Conservation (phyloP, 1,140 invertebrate genomes). For the Magallana gigas region DNA sequence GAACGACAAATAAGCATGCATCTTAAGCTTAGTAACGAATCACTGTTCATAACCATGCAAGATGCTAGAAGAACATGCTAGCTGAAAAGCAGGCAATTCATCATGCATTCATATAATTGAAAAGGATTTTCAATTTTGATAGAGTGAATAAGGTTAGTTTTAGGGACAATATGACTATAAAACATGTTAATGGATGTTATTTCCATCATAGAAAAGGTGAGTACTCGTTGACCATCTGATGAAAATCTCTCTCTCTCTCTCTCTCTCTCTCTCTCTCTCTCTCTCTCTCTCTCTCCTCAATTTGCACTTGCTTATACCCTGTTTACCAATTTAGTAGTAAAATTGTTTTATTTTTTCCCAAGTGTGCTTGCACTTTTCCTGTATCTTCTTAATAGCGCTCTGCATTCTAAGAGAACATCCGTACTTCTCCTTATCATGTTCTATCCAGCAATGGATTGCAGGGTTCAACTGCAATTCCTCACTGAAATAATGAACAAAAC, state of each 20-base stretch:
- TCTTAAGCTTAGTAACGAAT: not conserved
- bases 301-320: not conserved
- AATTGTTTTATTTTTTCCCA: not conserved
- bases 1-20: constrained; percentile 3
- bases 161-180: not conserved
- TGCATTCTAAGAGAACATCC: not conserved
- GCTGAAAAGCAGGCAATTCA: not conserved
- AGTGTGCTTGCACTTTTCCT: not conserved
- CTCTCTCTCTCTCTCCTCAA: not conserved
- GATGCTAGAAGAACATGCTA: not conserved
- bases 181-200: constrained; percentile 5
- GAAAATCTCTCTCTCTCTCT: too few species aligned
- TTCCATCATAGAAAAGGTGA: not conserved
- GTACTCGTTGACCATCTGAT: not conserved
- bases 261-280: not conserved
- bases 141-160: not conserved
- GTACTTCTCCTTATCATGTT: not conserved
- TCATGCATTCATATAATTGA: not conserved
- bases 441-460: not conserved
- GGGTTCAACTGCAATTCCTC: not conserved
- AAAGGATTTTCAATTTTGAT: not conserved
- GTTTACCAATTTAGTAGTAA: too few species aligned
- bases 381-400: not conserved
- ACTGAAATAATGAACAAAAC: not conserved
- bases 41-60: constrained; percentile 3